Conservation (phyloP, 30 jellyfish, hydroid and myxozoan genomes). For the Hydractinia symbiolongicarpus region DNA sequence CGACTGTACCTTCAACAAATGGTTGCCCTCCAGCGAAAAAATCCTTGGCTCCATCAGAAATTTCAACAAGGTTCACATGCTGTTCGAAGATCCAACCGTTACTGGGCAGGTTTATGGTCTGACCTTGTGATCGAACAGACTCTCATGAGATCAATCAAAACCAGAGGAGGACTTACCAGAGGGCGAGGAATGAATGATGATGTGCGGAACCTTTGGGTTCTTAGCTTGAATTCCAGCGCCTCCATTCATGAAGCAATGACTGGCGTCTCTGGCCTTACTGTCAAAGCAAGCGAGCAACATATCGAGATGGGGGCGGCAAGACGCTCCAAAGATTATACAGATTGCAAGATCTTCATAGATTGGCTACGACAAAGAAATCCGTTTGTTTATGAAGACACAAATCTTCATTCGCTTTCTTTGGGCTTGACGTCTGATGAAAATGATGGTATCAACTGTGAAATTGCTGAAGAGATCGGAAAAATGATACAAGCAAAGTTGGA, state of each 20-base stretch:
- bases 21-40: not conserved
- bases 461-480: no score
- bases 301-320: slow-evolving; percentile 38
- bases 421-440: no score
- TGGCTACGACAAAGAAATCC: no score
- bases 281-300: slow-evolving; percentile 48
- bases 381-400: no score
- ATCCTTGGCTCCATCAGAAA: slow-evolving; percentile 35
- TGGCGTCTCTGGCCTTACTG: slow-evolving; percentile 14
- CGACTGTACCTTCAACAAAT: slow-evolving; percentile 37
- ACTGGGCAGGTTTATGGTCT: slow-evolving; percentile 55
- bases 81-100: slow-evolving; percentile 20
- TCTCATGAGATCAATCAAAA: slow-evolving; percentile 36
- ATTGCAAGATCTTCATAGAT: no score
- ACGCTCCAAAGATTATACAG: slow-evolving; percentile 22
- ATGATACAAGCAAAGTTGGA: no score
- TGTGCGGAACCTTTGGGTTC: slow-evolving; percentile 36
- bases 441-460: no score
- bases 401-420: no score
- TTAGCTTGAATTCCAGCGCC: slow-evolving; percentile 19
- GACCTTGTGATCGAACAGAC: slow-evolving; percentile 54
- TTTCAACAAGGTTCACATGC: slow-evolving; percentile 40
- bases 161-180: slow-evolving; percentile 51
- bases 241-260: slow-evolving; percentile 47
- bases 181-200: slow-evolving; percentile 51